phyloP scores from a whole-genome alignment of 2,797 vertebrate species.

The Trematomus bernacchii region DNA sequence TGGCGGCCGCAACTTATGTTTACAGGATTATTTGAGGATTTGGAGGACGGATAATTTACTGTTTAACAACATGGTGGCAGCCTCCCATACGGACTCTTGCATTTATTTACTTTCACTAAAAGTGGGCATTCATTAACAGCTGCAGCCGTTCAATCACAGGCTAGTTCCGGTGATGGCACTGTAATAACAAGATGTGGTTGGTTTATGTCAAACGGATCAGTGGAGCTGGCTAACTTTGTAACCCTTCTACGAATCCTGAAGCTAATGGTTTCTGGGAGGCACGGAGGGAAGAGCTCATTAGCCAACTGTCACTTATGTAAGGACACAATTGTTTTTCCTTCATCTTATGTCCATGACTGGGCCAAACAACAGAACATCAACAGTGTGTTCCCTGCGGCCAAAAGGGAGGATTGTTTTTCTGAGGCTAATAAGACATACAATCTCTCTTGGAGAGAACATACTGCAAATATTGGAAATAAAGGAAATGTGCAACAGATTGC shows the following conservation, averaged over 20 bases:
- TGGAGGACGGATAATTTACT: background rate
- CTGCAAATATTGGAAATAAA: background rate
- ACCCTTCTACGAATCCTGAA: slow-evolving; percentile 44
- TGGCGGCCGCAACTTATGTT: background rate
- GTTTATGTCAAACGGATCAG: slow-evolving; percentile 18
- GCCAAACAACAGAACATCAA: slow-evolving; percentile 27
- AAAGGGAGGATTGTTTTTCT: background rate
- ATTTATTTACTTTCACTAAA: slow-evolving; percentile 8
- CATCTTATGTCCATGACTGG: slow-evolving; percentile 14
- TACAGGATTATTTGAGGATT: background rate
- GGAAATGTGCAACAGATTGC: background rate
- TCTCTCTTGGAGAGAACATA: background rate
- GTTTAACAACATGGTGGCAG: background rate
- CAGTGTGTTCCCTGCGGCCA: background rate
- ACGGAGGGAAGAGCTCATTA: slow-evolving; percentile 43
- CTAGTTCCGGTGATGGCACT: background rate
- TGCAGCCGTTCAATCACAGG: background rate
- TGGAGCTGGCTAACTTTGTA: slow-evolving; percentile 16
- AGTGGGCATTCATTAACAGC: slow-evolving; percentile 2
- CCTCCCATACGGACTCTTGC: slow-evolving; percentile 4
- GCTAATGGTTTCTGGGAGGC: slow-evolving; percentile 50
- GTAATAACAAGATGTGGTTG: slow-evolving; percentile 6
- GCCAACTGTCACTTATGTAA: slow-evolving; percentile 38
- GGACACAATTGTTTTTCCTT: slow-evolving; percentile 37
- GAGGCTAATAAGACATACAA: background rate